phyloP scores from a whole-genome alignment of 2,797 vertebrate genomes.

The Sebastes steindachneri region DNA sequence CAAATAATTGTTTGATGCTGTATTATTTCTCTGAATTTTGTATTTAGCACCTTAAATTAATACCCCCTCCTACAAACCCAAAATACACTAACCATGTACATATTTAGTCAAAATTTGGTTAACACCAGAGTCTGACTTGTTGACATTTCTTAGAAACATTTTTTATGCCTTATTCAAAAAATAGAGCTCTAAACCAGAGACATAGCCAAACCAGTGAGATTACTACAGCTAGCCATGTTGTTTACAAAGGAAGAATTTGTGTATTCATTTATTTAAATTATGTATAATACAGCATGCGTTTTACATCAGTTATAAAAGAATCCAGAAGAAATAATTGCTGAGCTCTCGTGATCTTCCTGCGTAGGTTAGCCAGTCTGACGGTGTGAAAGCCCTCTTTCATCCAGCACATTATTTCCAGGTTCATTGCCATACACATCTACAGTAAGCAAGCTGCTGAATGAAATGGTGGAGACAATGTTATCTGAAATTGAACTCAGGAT shows the following conservation, averaged over 20 bases:
- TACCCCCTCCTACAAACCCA: neutral
- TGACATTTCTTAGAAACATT: neutral
- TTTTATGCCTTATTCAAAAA: neutral
- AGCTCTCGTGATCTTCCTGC: constrained; percentile 23
- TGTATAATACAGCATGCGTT: neutral
- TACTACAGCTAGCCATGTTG: neutral
- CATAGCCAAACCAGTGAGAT: neutral
- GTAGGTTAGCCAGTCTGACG: constrained; percentile 16
- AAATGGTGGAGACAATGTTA: constrained; percentile 78
- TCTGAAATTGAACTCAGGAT: constrained; percentile 81
- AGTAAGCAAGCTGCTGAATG: constrained; percentile 54
- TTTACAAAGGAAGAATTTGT: neutral
- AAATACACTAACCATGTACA: neutral
- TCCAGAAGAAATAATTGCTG: constrained; percentile 1
- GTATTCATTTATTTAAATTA: neutral
- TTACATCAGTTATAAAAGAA: neutral
- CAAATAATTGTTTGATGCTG: neutral
- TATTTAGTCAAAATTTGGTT: neutral
- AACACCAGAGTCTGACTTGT: neutral
- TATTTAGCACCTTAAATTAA: neutral
- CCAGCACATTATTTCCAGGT: constrained; percentile 49
- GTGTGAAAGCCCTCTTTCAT: constrained; percentile 36
- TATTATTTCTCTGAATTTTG: neutral
- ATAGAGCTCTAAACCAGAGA: neutral
- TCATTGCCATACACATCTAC: constrained; percentile 45